Evolutionary conservation across 2,797 vertebrate species (phyloP).

Genomic region (Bovichtus variegatus): DNA sequence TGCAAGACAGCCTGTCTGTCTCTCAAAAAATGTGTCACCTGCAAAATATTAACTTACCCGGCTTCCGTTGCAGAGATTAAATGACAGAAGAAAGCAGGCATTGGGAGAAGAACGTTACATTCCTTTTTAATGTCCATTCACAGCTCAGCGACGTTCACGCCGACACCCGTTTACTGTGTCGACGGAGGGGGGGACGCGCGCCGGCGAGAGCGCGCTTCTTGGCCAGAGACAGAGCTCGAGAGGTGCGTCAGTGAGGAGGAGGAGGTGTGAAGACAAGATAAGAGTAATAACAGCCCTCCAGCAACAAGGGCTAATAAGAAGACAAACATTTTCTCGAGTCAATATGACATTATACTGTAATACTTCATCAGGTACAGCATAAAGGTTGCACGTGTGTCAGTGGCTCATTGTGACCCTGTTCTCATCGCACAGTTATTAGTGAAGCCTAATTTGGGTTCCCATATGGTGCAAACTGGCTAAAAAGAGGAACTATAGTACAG

Average conservation of each 20-base stretch:
- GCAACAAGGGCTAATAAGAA: conserved; percentile 41
- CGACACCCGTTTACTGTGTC: conserved; percentile 67
- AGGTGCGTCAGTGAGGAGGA: conserved; percentile 75
- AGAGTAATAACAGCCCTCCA: conserved; percentile 58
- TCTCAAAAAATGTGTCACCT: conserved; percentile 19
- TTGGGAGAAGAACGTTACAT: conserved; percentile 54
- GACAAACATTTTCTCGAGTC: background rate
- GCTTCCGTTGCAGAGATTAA: conserved; percentile 41
- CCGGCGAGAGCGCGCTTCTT: conserved; percentile 68
- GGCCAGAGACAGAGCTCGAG: conserved; percentile 57
- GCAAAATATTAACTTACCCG: conserved; percentile 68
- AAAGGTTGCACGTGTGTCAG: conserved; percentile 7
- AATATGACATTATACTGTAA: background rate
- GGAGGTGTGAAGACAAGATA: conserved; percentile 70
- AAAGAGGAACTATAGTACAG: background rate
- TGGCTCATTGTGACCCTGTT: conserved; percentile 24
- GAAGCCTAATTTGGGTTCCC: conserved; percentile 5
- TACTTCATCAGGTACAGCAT: background rate
- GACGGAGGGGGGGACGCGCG: conserved; percentile 49
- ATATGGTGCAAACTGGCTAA: background rate
- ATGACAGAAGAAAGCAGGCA: conserved; percentile 36
- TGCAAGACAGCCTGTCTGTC: conserved; percentile 28
- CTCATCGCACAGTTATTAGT: conserved; percentile 17
- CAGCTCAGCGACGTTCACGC: conserved; percentile 65
- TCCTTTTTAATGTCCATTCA: conserved; percentile 71